Conservation (phyloP, 2,797 vertebrate genomes). For the Oophaga sylvatica region DNA sequence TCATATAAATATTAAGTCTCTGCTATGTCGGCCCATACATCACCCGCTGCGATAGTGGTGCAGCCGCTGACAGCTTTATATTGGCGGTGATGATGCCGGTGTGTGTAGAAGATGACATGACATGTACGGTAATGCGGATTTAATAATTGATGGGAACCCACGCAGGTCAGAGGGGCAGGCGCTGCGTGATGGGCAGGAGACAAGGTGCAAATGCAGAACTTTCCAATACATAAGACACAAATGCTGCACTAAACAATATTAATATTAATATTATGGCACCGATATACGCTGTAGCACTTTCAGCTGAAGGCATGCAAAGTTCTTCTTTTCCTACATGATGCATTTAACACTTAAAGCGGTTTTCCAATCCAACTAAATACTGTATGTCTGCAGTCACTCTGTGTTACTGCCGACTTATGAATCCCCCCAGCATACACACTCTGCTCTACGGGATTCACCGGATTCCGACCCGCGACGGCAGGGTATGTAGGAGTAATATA, state of each 20-base stretch:
- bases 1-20: conserved; percentile 46
- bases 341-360: no score
- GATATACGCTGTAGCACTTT: neutral
- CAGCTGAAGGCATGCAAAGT: neutral
- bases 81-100: neutral
- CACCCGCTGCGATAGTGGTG: conserved; percentile 22
- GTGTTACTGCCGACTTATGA: no score
- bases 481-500: no score
- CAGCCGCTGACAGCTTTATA: conserved; percentile 38
- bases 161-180: neutral
- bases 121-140: neutral
- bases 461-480: no score
- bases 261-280: neutral
- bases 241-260: neutral
- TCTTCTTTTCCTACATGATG: neutral
- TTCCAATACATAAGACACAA: neutral
- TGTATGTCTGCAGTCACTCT: no score
- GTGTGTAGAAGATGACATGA: conserved; percentile 11
- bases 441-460: no score
- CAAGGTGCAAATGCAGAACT: neutral
- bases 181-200: neutral
- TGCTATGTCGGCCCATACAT: conserved; percentile 25
- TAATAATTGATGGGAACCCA: conserved; percentile 6
- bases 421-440: no score
- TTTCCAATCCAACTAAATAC: no score